Evolutionary conservation across 2,797 vertebrate species (phyloP), one percentile per base, ranked within the genome.

Genomic region (Ciconia nigra): DNA sequence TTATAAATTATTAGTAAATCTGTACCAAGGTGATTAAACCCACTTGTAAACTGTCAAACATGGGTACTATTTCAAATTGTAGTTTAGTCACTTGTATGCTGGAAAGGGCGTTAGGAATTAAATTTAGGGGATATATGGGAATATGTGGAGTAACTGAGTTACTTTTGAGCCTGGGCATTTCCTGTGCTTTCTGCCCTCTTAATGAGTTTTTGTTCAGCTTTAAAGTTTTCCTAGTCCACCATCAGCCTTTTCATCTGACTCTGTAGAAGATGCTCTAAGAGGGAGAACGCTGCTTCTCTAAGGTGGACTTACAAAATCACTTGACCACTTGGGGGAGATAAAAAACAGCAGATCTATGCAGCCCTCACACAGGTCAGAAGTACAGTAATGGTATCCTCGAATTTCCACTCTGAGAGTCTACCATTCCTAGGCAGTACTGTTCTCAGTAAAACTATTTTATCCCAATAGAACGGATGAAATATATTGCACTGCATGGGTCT

Each of bases 271-370:
- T 85, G 49, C 22, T 89, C 42, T 66, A 41, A 42, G 54, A 62
- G 49, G 26, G 65, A 21, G 35, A 28, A 91, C 83, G 59, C 41
- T 0, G 0, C 54, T 59, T 69, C 33, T 58, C 47, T n/a, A 17
- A 63, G 55, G 52, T 0, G 0, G 67, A 17, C 15, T 83, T 71
- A 59, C 1, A 20, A 42, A 87, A 49, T 87, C n/a, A 1, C 69
- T 83, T 95, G 61, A 52, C 92, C 83, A 80, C 95, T 70, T 62
- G 95, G 94, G 96, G 96, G 95, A 91, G 93, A 74, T 93, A 85
- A 90, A 95, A 95, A 76, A 0, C 93, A 92, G 83, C 81, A 93
- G 82, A 96, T 94, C 72, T 3, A 0, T 46, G 31, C 55, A 89
- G 70, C 35, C 65, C 37, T 76, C 49, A 15, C 2, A 3, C 25